Base-by-base conservation (phyloP, 2,888 invertebrate genomes). In the Darwinula stevensoni region DNA sequence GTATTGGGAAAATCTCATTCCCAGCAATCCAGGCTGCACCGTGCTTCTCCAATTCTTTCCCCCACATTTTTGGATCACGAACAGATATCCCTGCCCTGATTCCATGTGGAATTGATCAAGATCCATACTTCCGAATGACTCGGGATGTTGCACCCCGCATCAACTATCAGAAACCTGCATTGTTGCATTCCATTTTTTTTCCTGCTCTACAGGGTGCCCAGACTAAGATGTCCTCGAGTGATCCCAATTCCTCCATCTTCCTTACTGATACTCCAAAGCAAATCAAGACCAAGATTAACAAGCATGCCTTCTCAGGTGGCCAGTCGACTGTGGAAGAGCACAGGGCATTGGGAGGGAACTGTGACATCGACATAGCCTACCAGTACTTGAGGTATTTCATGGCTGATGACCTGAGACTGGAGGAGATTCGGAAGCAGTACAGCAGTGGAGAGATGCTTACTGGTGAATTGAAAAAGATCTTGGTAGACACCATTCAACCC, bases 31-130 rank as follows among this genome's bases (percentile, higher is more conserved):
- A 97, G 54, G 94, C 94, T 1, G 80, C 88, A 1, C 94, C 97
- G 0, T 73, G 80, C 2, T 63, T 94, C 41, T 75, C 76, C 0
- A 69, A 71, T 2, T 69, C 75, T 6, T 84, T 86, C 51, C 91
- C 91, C 0, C 67, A 71, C 37, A 78, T 91, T 45, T 94, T 94
- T 50, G 68, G 65, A 2, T 58, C 63, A 31, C 65, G 66, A 45
- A 68, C 70, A 43, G 63, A 69, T 41, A 58, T 84, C 30, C 68
- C 65, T 3, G 73, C 73, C 45, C 58, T 86, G 3, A 86, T 97
- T 38, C 97, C 97, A 0, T 97, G 97, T 54, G 97, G 88, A 5
- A 97, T 97, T 40, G 97, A 99, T 58, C 97, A 97, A 62, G 97
- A 99, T 57, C 97, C 97, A 0, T 99, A 94, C 54, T 99, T 99